phyloP scores from a whole-genome alignment of 2,113 vertebrate species.

The Arvicanthis niloticus region DNA sequence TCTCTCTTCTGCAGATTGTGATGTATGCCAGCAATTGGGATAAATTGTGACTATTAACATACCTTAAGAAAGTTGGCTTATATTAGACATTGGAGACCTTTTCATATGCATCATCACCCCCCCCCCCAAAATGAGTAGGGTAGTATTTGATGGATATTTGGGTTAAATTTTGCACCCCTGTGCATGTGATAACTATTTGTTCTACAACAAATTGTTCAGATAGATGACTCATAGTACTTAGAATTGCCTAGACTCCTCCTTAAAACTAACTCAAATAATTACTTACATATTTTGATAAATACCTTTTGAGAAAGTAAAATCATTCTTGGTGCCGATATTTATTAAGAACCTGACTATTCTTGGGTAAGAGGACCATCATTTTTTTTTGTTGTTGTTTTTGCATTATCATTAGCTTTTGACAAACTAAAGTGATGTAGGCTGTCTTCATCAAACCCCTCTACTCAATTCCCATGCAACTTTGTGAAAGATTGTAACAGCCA shows the following conservation, averaged over 20 bases:
- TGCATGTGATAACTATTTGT: background rate
- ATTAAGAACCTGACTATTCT: background rate
- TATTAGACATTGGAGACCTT: background rate
- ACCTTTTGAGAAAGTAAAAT: background rate
- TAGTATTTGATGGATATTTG: background rate
- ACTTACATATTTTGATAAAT: background rate
- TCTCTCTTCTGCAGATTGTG: background rate
- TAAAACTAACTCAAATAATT: background rate
- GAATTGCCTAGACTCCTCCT: background rate
- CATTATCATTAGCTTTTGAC: background rate
- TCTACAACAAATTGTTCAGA: background rate
- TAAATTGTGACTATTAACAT: background rate
- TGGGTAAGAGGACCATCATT: background rate
- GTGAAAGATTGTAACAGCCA: background rate
- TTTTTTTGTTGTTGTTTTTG: background rate
- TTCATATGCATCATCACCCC: background rate
- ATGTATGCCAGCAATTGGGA: accelerated
- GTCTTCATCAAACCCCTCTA: background rate
- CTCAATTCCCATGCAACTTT: background rate
- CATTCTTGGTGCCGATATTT: background rate
- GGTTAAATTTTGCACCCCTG: background rate
- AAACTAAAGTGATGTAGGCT: too few species aligned
- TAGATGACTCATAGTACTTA: background rate
- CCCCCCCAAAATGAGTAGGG: background rate
- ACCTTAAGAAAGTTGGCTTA: background rate